phyloP scores from a whole-genome alignment of 2,888 invertebrate species.

The Cremastinae sp. region DNA sequence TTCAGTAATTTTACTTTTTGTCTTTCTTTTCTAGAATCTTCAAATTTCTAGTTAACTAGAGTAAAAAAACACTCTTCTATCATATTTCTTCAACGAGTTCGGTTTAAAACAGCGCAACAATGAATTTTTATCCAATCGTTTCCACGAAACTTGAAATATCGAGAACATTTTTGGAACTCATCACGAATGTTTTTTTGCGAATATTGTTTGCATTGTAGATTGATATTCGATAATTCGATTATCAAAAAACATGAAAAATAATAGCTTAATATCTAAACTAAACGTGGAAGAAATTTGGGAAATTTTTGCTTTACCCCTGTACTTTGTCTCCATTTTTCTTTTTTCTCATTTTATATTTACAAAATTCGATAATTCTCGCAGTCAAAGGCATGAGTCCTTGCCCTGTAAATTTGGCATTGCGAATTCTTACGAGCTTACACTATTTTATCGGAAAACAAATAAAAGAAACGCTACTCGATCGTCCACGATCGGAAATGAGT shows the following conservation, averaged over 20 bases:
- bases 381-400: slow-evolving; percentile 36
- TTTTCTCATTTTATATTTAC: slow-evolving; percentile 48
- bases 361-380: slow-evolving; percentile 48
- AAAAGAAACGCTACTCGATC: slow-evolving; percentile 43
- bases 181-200: too few relatives aligned
- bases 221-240: too few relatives aligned
- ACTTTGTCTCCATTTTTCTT: slow-evolving; percentile 10
- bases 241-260: too few relatives aligned
- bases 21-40: not conserved
- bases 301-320: not conserved
- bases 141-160: not conserved
- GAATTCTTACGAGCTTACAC: slow-evolving; percentile 58
- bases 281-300: slow-evolving; percentile 54
- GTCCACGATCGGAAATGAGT: slow-evolving; percentile 20
- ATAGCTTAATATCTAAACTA: slow-evolving; percentile 36
- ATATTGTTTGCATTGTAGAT: too few relatives aligned
- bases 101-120: too few relatives aligned
- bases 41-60: not conserved
- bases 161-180: too few relatives aligned
- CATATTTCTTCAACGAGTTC: slow-evolving; percentile 20
- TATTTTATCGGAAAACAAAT: not conserved
- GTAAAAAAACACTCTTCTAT: not conserved
- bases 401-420: slow-evolving; percentile 60
- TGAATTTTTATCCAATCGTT: too few relatives aligned
- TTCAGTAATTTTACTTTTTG: slow-evolving; percentile 25